Evolutionary conservation across 1,140 invertebrate species (phyloP).

Genomic region (Gryon sp.): DNA sequence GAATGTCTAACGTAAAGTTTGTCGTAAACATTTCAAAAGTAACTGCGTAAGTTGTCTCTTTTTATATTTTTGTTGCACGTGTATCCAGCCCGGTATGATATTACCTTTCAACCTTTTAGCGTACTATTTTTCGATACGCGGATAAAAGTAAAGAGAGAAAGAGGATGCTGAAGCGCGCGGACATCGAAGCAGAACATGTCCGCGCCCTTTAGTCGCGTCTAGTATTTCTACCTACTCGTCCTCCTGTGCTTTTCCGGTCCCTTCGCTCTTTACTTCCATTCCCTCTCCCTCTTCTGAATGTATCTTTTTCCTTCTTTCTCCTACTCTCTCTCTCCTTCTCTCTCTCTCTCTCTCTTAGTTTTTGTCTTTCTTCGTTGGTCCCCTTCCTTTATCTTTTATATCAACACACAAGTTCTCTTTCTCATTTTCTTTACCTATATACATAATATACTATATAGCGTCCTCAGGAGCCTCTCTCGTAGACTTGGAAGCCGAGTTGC

Average conservation of each 20-base stretch:
- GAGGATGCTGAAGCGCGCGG: constrained; percentile 22
- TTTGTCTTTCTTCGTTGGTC: neutral
- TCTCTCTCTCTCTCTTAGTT: constrained; percentile 33
- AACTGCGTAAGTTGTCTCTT: constrained; percentile 18
- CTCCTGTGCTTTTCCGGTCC: no score
- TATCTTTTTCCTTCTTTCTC: no score
- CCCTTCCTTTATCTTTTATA: constrained; percentile 60
- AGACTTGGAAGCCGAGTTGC: constrained; percentile 66
- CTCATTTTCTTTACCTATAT: constrained; percentile 63
- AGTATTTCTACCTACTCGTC: constrained; percentile 63
- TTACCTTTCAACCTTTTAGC: constrained; percentile 52
- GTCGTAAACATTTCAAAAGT: constrained; percentile 28
- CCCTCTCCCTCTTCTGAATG: no score
- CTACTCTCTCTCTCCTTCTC: constrained; percentile 32
- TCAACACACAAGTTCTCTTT: constrained; percentile 60
- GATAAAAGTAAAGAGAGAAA: constrained; percentile 14
- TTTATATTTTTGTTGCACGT: constrained; percentile 26
- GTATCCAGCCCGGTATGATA: constrained; percentile 8
- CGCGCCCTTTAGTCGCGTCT: constrained; percentile 55
- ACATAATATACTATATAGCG: constrained; percentile 63
- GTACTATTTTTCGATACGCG: constrained; percentile 29
- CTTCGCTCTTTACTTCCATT: no score
- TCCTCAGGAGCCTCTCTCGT: constrained; percentile 38
- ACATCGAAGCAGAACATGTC: constrained; percentile 37
- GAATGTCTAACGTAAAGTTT: constrained; percentile 5